Percentiles rank a stretch among this genome's conserved stretches.
These are phyloP conservation scores for Lacanobia wlatinum DNA, from an alignment of 2,888 invertebrate genomes.

Conservation along the genomic window DNA sequence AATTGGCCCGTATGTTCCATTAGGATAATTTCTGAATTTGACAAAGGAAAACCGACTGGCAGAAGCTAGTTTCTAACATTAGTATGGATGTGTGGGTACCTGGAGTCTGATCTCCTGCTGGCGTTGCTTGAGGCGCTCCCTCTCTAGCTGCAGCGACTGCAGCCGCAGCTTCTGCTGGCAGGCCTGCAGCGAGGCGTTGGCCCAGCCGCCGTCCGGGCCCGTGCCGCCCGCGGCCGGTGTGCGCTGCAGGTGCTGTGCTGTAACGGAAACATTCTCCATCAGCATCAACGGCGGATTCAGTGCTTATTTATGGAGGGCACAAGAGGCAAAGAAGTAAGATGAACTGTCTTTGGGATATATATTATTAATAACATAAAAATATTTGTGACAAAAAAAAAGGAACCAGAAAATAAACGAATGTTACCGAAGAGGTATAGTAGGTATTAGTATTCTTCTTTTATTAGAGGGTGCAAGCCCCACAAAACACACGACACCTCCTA, in stretches of 20 bases:
- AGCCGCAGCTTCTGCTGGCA: constrained; percentile 95
- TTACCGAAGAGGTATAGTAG: not conserved
- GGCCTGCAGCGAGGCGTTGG: constrained; percentile 91
- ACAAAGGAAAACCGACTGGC: too few relatives aligned
- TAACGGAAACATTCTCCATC: constrained; percentile 67
- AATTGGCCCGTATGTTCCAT: too few relatives aligned
- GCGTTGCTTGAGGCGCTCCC: constrained; percentile 96
- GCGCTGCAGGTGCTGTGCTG: constrained; percentile 91
- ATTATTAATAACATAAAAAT: too few relatives aligned
- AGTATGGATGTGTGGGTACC: constrained; percentile 85
- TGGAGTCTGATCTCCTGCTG: constrained; percentile 97
- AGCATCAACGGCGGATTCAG: constrained; percentile 1
- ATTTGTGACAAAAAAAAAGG: not conserved
- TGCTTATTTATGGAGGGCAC: not conserved
- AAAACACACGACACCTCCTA: constrained; percentile 16
- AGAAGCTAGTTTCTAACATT: not conserved
- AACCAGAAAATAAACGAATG: not conserved
- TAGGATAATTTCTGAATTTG: too few relatives aligned
- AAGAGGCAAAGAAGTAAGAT: not conserved
- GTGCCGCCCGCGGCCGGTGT: constrained; percentile 90
- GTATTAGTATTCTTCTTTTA: not conserved
- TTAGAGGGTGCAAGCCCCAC: not conserved
- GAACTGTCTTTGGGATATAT: not conserved
- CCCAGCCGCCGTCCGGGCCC: constrained; percentile 91
- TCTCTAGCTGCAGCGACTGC: constrained; percentile 96